Base-by-base conservation (phyloP, 2,888 invertebrate genomes). In the Auanema freiburgensis region DNA sequence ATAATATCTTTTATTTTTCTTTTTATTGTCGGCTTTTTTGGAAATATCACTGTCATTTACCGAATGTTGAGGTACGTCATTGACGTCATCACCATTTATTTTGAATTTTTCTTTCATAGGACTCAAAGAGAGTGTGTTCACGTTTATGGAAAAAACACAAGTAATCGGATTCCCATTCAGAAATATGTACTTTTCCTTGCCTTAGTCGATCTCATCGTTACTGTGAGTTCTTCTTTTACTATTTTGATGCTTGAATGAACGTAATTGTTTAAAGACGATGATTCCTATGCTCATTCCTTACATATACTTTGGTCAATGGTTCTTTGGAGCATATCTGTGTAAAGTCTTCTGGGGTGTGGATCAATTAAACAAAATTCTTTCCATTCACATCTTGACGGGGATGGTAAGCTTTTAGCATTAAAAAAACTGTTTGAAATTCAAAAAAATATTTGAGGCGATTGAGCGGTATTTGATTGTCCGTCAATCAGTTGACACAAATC, bases 301-400 rank as follows among this genome's bases (percentile, higher is more conserved):
- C 53, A 53, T 69, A 51, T 66, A 60, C 59, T 66, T 60, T n/a
- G 69, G 69, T 0, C 60, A 69, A 46, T 69, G 69, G 69, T 50
- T 69, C 11, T 52, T 66, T 12, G 69, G 69, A 24, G 57, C 43
- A n/a, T 52, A 57, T 14, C 44, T 62, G 49, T 74, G 74, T 56
- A 74, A 74, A 44, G 33, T 76, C 33, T 77, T 77, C 59, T 77
- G 76, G 67, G 63, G 66, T 1, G 72, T 72, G 2, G 77, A 77
- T 44, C 73, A 75, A 52, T 66, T 78, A 23, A 79, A 79, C 68
- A 79, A 80, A 51, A 59, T 80, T 12, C 67, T 79, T 18, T 78
- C 78, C 10, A 74, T 79, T 4, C 77, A 77, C 52, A 76, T 79
- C 21, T 66, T 79, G 24, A 67, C 79, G 0, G 69, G 76, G 11